phyloP scores from a whole-genome alignment of 2,888 invertebrate species.

The Balanococcus diminutus region DNA sequence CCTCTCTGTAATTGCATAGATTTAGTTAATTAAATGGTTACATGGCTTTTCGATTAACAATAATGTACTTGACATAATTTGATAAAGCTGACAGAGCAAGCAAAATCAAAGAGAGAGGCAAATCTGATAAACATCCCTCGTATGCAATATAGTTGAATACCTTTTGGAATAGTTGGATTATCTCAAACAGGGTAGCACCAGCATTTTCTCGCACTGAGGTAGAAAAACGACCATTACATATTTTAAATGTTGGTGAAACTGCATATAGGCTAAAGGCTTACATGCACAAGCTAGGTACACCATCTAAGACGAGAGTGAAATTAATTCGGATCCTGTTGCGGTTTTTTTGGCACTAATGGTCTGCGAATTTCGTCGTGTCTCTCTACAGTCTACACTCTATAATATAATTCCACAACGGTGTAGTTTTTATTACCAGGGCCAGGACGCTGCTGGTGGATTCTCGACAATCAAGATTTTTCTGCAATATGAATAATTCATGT shows the following conservation, averaged over 20 bases:
- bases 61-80: too few relatives aligned
- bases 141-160: too few relatives aligned
- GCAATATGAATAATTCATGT: constrained; percentile 43
- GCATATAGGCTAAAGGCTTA: background rate
- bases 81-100: too few relatives aligned
- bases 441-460: background rate
- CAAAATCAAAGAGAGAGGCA: too few relatives aligned
- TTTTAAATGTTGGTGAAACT: background rate
- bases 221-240: background rate
- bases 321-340: background rate
- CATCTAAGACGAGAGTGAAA: background rate
- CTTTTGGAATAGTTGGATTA: too few relatives aligned
- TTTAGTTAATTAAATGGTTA: too few relatives aligned
- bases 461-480: constrained; percentile 40
- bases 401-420: background rate
- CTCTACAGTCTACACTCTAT: background rate
- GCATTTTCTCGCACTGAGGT: background rate
- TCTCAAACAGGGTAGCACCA: background rate
- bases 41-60: too few relatives aligned
- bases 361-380: background rate
- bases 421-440: constrained; percentile 5
- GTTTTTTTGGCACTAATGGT: background rate
- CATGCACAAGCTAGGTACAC: background rate
- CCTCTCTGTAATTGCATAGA: too few relatives aligned
- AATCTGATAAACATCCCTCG: too few relatives aligned